phyloP scores from a whole-genome alignment of 1,140 invertebrate genomes.

The Rhopalosiphum maidis region DNA sequence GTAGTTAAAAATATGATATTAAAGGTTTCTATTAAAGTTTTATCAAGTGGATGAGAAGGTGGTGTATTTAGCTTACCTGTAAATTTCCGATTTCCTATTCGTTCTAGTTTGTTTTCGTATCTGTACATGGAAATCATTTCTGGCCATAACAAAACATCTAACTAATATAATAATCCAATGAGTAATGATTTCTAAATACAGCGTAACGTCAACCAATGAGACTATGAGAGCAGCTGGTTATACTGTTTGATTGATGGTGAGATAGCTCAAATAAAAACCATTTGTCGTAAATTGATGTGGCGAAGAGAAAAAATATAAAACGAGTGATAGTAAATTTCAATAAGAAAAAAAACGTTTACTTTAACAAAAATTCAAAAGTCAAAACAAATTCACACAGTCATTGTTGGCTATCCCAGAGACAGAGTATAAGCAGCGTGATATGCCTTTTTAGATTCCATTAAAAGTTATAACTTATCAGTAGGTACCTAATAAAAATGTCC shows the following conservation, averaged over 20 bases:
- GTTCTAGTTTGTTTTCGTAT: not conserved
- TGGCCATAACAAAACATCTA: not conserved
- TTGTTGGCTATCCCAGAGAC: not conserved
- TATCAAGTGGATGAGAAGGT: not conserved
- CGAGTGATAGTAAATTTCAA: conserved; percentile 25
- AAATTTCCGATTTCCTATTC: not conserved
- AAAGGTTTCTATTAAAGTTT: not conserved
- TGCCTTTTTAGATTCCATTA: not conserved
- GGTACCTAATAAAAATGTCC: not conserved
- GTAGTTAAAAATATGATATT: not conserved
- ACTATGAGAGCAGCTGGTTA: not conserved
- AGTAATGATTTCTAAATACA: not conserved
- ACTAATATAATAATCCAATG: conserved; percentile 28
- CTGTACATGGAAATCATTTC: not conserved
- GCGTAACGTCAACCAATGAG: not conserved
- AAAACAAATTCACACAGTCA: not conserved
- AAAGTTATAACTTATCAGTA: not conserved
- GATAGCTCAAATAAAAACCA: not conserved
- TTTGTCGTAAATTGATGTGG: not conserved
- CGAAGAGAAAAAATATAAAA: not conserved
- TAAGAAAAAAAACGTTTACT: not conserved
- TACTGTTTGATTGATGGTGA: conserved; percentile 24
- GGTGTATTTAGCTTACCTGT: not conserved
- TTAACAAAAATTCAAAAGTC: not conserved
- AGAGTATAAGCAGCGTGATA: not conserved